A percentile compares a stretch with the other conserved stretches of the same genome.
These are phyloP conservation scores for Ceratina australensis DNA, from an alignment of 1,140 invertebrate species.

Conservation along the genomic window DNA sequence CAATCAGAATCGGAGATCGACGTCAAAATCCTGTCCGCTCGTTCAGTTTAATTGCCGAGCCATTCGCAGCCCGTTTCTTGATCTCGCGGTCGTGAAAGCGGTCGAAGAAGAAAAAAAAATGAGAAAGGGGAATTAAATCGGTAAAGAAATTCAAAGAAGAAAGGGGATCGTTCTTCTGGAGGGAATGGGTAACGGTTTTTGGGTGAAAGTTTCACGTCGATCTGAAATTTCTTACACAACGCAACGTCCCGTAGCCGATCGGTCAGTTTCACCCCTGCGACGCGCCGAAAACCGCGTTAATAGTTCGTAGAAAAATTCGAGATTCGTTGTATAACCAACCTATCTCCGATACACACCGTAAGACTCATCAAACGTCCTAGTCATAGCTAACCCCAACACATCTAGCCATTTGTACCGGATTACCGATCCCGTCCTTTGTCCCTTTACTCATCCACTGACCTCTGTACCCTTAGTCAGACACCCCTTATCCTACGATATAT, in stretches of 20 bases:
- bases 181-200: constrained; percentile 47
- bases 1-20: neutral
- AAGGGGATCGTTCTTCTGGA: neutral
- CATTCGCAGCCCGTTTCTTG: neutral
- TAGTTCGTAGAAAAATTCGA: no score
- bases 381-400: no score
- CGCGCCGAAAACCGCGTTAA: no score
- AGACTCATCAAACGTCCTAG: no score
- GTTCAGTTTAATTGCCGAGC: neutral
- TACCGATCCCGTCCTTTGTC: no score
- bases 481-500: no score
- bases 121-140: neutral
- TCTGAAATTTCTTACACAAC: constrained; percentile 23
- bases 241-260: constrained; percentile 9
- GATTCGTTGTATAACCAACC: no score
- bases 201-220: constrained; percentile 48
- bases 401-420: no score
- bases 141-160: neutral
- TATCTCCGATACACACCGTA: no score
- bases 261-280: constrained; percentile 53
- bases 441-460: no score
- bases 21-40: neutral
- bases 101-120: neutral
- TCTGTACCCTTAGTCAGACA: no score
- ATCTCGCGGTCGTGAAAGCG: constrained; percentile 28